Evolutionary conservation across 2,888 invertebrate genomes (phyloP).

Genomic region (Biston stratarius): DNA sequence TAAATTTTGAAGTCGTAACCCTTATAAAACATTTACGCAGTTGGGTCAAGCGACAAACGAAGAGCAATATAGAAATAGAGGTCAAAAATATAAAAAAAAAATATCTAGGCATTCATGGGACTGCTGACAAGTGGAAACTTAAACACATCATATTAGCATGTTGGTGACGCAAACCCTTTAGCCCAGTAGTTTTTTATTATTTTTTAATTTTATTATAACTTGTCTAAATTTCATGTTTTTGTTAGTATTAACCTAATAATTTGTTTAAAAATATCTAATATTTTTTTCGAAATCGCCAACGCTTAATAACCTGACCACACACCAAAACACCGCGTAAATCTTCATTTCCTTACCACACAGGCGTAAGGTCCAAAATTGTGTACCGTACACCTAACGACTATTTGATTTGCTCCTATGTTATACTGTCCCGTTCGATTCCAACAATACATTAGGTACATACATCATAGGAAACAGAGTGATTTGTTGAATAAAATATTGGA

Average conservation of each 20-base stretch:
- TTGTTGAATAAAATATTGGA: constrained; percentile 42
- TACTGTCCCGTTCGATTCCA: constrained; percentile 58
- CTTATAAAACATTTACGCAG: constrained; percentile 69
- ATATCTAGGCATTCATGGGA: too few relatives aligned
- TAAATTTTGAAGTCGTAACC: constrained; percentile 72
- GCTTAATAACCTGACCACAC: constrained; percentile 39
- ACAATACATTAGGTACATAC: constrained; percentile 58
- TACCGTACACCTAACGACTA: constrained; percentile 57
- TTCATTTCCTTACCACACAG: constrained; percentile 43
- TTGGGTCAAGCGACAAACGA: constrained; percentile 31
- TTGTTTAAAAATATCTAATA: too few relatives aligned
- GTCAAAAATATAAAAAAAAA: not conserved
- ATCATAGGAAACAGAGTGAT: constrained; percentile 46
- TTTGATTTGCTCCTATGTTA: constrained; percentile 65
- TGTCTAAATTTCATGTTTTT: too few relatives aligned
- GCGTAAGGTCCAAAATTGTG: constrained; percentile 52
- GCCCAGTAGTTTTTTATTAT: too few relatives aligned
- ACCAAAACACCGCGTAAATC: constrained; percentile 40
- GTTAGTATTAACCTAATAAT: too few relatives aligned
- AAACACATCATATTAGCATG: too few relatives aligned
- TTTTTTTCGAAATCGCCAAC: constrained; percentile 33
- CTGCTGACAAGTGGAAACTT: too few relatives aligned
- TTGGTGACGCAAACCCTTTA: too few relatives aligned
- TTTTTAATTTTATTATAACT: too few relatives aligned
- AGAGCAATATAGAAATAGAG: constrained; percentile 7